These are phyloP conservation scores for Drosophila saltans DNA, from an alignment of 1,140 invertebrate genomes.

Conservation along the genomic window DNA sequence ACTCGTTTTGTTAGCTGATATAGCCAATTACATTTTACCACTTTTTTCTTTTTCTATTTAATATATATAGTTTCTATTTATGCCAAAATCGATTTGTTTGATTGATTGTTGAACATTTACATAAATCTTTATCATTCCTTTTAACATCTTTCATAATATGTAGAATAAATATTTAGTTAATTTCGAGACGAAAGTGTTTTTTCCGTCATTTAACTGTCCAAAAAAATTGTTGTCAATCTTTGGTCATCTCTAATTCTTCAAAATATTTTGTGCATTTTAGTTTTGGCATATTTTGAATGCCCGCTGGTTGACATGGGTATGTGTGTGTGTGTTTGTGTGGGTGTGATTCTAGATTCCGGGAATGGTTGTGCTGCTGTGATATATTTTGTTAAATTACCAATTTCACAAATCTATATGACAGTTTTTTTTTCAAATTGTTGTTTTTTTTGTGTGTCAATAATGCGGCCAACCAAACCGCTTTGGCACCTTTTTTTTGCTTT, in stretches of 20 bases:
- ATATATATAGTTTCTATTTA: too few species aligned
- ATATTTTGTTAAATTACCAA: slow-evolving; percentile 61
- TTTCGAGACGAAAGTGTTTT: too few species aligned
- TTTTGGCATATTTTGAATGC: slow-evolving; percentile 22
- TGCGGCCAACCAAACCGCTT: slow-evolving; percentile 28
- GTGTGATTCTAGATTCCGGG: background rate
- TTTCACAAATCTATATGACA: slow-evolving; percentile 55
- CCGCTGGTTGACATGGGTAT: slow-evolving; percentile 9
- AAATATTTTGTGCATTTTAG: slow-evolving; percentile 10
- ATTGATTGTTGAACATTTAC: too few species aligned
- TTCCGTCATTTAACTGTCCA: background rate
- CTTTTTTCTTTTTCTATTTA: too few species aligned
- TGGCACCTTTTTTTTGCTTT: slow-evolving; percentile 16
- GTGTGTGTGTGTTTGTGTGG: slow-evolving; percentile 1
- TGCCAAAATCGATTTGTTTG: too few species aligned
- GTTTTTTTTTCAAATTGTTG: slow-evolving; percentile 13
- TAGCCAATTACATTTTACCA: too few species aligned
- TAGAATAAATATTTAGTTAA: too few species aligned
- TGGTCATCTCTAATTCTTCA: slow-evolving; percentile 1
- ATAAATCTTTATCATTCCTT: too few species aligned
- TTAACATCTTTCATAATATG: too few species aligned
- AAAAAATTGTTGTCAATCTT: background rate
- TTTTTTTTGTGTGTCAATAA: slow-evolving; percentile 30
- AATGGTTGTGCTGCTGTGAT: slow-evolving; percentile 1
- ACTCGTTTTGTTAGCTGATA: too few species aligned